Evolutionary conservation across 2,888 invertebrate species (phyloP), one percentile per base, ranked within the genome.

Genomic region (Epinotia ramella): DNA sequence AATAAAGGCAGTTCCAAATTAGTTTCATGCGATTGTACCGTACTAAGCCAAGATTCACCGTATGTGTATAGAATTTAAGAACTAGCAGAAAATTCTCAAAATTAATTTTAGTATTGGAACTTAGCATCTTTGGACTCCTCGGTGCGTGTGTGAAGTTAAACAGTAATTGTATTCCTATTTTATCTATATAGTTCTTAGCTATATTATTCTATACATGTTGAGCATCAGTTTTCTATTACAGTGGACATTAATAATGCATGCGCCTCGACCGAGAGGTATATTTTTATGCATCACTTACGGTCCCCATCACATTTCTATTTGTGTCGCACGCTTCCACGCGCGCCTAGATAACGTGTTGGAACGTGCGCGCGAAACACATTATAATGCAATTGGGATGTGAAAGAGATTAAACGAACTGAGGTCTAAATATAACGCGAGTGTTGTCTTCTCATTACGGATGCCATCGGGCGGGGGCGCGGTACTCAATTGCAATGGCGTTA

Each of bases 241-340:
- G 40, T 40, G 56, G 67, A 40, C 57, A 57, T 72, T 65, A 72
- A 65, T 72, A 72, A 72, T 72, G 64, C 57, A 57, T 72, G 64
- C 11, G 64, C 53, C n/a, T 63, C 40, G 44, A 9, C 13, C 3
- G 33, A 5, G 53, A n/a, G 53, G 16, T 53, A 16, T n/a, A 53
- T 53, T n/a, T 5, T 6, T n/a, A 16, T 16, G n/a, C n/a, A n/a
- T 53, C n/a, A n/a, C 6, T 53, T 53, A 1, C 53, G 53, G n/a
- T n/a, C n/a, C n/a, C n/a, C 16, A 53, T 53, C n/a, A 53, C n/a
- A 53, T 53, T 53, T 7, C n/a, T n/a, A 53, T 53, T 5, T 53
- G n/a, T 53, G 1, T 5, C 5, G 53, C n/a, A n/a, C 53, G 53
- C n/a, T 53, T n/a, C n/a, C n/a, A 53, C 53, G 53, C 53, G 7